Evolutionary conservation across 1,140 invertebrate species (phyloP).

Genomic region (Aphaenogaster ashmeadi): DNA sequence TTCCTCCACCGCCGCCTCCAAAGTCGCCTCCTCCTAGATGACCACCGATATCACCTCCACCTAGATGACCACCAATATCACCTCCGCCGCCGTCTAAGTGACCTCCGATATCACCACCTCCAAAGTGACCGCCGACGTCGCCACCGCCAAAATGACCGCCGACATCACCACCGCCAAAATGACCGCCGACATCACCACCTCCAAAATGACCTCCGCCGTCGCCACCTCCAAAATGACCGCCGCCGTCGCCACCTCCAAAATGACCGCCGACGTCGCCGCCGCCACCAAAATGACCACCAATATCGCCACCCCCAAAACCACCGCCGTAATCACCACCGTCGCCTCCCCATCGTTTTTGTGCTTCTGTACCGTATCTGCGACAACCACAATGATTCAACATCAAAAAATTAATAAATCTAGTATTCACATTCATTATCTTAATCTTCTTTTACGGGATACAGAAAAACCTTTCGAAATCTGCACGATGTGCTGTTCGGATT

Average conservation of each 20-base stretch:
- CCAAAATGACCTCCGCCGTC: conserved; percentile 49
- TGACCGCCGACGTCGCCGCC: neutral
- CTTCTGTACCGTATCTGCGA: conserved; percentile 78
- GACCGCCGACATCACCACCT: conserved; percentile 34
- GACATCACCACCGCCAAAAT: conserved; percentile 53
- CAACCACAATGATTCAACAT: conserved; percentile 6
- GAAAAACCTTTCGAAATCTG: neutral
- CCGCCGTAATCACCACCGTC: conserved; percentile 5
- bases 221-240: conserved; percentile 67
- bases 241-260: conserved; percentile 27
- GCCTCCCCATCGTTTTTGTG: conserved; percentile 80
- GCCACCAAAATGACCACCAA: neutral
- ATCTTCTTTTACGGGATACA: neutral
- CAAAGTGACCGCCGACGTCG: conserved; percentile 53
- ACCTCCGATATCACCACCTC: conserved; percentile 60
- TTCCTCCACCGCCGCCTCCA: conserved; percentile 74
- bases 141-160: conserved; percentile 42
- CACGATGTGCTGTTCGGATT: neutral
- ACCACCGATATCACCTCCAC: conserved; percentile 49
- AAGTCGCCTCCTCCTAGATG: conserved; percentile 52
- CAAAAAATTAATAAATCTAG: neutral
- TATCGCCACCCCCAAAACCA: conserved; percentile 12
- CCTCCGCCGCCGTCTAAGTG: conserved; percentile 57
- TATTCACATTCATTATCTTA: neutral
- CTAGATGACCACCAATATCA: conserved; percentile 26